Evolutionary conservation across 2,113 vertebrate genomes (phyloP).

Genomic region (Pogona vitticeps): DNA sequence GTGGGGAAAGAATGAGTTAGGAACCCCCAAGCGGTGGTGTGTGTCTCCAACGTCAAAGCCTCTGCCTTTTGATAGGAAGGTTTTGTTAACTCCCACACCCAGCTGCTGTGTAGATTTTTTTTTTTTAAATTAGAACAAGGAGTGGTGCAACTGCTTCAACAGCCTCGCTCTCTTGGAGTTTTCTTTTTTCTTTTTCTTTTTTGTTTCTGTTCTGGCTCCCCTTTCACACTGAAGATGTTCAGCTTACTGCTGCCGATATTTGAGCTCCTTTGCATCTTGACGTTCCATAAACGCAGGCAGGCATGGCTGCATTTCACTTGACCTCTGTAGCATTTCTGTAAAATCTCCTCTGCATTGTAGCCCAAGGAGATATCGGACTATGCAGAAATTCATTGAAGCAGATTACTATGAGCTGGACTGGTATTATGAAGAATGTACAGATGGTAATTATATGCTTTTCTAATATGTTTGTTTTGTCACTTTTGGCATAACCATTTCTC

Average conservation of each 20-base stretch:
- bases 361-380: slow-evolving; percentile 82
- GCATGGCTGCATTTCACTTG: slow-evolving; percentile 78
- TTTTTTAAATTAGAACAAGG: slow-evolving; percentile 62
- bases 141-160: slow-evolving; percentile 59
- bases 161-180: slow-evolving; percentile 40
- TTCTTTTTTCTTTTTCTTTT: not conserved
- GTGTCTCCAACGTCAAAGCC: slow-evolving; percentile 72
- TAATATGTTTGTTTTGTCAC: slow-evolving; percentile 33
- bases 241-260: slow-evolving; percentile 29
- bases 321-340: slow-evolving; percentile 70
- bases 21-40: slow-evolving; percentile 73
- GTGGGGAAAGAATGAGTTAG: slow-evolving; percentile 69
- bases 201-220: slow-evolving; percentile 6
- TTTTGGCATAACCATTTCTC: not conserved
- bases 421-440: slow-evolving; percentile 98
- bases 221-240: slow-evolving; percentile 68
- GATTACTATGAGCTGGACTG: slow-evolving; percentile 99
- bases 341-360: slow-evolving; percentile 61
- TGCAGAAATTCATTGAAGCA: slow-evolving; percentile 97
- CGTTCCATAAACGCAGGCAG: slow-evolving; percentile 67
- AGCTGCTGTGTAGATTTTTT: slow-evolving; percentile 66
- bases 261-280: slow-evolving; percentile 34
- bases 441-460: slow-evolving; percentile 85
- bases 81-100: slow-evolving; percentile 73
- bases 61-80: slow-evolving; percentile 79